Percentiles rank a stretch among this genome's conserved stretches.
These are phyloP conservation scores for Ochropleura leucogaster DNA, from an alignment of 2,888 invertebrate species.

Conservation along the genomic window DNA sequence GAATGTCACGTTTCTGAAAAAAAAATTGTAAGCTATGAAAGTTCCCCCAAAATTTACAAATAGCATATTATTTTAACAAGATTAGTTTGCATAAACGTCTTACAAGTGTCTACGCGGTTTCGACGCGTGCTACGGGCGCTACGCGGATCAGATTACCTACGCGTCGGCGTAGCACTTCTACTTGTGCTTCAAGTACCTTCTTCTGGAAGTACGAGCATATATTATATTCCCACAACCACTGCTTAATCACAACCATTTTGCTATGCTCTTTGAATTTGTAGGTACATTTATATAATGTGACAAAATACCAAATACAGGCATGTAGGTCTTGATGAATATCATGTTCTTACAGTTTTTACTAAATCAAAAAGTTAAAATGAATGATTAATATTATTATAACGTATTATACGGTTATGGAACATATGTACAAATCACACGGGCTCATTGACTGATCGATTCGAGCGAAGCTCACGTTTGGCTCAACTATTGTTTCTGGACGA, in stretches of 20 bases:
- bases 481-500: conserved; percentile 64
- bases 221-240: conserved; percentile 36
- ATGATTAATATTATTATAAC: neutral
- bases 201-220: conserved; percentile 26
- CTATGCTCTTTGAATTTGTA: neutral
- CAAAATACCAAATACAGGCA: neutral
- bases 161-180: conserved; percentile 53
- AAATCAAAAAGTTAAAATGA: neutral
- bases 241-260: conserved; percentile 26
- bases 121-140: conserved; percentile 53
- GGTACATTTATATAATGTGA: neutral
- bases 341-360: neutral
- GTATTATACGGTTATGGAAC: neutral
- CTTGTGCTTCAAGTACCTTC: conserved; percentile 26
- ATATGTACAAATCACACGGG: conserved; percentile 16
- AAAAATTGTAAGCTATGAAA: neutral
- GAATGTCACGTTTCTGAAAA: neutral
- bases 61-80: conserved; percentile 15
- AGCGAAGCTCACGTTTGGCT: conserved; percentile 26
- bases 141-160: conserved; percentile 50
- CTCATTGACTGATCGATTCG: conserved; percentile 31
- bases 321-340: neutral
- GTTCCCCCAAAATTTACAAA: neutral
- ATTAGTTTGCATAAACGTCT: conserved; percentile 43
- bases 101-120: conserved; percentile 50